Base-by-base conservation (phyloP, 2,113 vertebrate genomes). In the Micromys minutus region DNA sequence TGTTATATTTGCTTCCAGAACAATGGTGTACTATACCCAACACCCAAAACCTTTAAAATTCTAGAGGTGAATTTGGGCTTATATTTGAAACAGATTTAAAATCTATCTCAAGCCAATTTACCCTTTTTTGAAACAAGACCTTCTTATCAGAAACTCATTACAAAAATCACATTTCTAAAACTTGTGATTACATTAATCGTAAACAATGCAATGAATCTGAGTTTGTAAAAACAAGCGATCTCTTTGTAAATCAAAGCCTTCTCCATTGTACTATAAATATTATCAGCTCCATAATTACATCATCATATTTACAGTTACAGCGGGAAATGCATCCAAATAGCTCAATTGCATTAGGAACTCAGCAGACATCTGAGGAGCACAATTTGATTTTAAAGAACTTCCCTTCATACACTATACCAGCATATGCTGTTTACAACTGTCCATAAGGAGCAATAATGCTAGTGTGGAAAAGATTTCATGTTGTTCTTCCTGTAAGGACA, bases 41-140 rank as follows among this genome's bases (percentile, higher is more conserved):
- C 67, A 90, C 26, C 50, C 75, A 87, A 84, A 67, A 81, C 36
- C 50, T 65, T 87, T 95, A 91, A n/a, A 81, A 45, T 90, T 90
- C 52, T 81, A 92, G 95, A 94, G 87, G 65, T 94, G 96, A 97
- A 97, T 93, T 55, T 10, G 69, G 31, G 50, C 50, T 79, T 96
- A 57, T 72, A 87, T 45, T 84, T 95, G 74, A 95, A 94, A 96
- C 94, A 59, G 34, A 21, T 80, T 93, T 86, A 80, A 97, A 76
- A 90, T 90, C n/a, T 52, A 39, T 31, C 61, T 50, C 19, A 91
- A 80, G n/a, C 2, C 79, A 17, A 89, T 91, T 80, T 93, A 90
- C 0, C 3, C 61, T 77, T 47, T 15, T 57, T 26, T 85, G 22
- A 96, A 92, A 65, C 26, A 80, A 80, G 92, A 7, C 26, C 36